Evolutionary conservation across 2,888 invertebrate species (phyloP).

Genomic region (Tachina lurida): DNA sequence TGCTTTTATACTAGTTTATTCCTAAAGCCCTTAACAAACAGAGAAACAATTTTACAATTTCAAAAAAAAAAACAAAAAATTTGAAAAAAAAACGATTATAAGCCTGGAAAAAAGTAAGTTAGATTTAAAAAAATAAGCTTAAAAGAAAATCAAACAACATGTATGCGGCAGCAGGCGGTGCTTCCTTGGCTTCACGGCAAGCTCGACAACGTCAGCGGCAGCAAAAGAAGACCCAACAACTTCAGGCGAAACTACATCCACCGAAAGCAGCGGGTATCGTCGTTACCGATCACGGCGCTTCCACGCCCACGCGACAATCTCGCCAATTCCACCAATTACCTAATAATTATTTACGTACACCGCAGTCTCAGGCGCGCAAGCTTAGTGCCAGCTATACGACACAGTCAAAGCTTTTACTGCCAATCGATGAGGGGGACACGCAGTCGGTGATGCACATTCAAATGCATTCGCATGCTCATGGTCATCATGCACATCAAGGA

Average conservation of each 20-base stretch:
- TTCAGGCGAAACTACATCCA: constrained; percentile 84
- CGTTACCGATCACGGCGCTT: constrained; percentile 77
- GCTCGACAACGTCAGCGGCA: constrained; percentile 87
- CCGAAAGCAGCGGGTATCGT: constrained; percentile 79
- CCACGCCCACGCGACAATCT: constrained; percentile 81
- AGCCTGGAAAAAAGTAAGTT: constrained; percentile 43
- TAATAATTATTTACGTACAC: constrained; percentile 83
- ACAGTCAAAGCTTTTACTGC: constrained; percentile 82
- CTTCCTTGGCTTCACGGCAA: constrained; percentile 92
- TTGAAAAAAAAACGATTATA: neutral
- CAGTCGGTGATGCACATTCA: constrained; percentile 79
- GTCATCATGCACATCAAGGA: constrained; percentile 73
- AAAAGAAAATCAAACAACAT: constrained; percentile 82
- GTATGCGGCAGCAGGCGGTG: constrained; percentile 95
- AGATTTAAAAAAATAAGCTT: constrained; percentile 38
- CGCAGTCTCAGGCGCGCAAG: constrained; percentile 81
- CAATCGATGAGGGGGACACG: constrained; percentile 82
- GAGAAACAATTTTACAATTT: constrained; percentile 31
- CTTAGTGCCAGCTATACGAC: constrained; percentile 82
- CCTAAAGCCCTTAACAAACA: neutral
- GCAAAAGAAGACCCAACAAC: constrained; percentile 83
- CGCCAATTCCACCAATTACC: constrained; percentile 85
- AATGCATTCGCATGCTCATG: constrained; percentile 76
- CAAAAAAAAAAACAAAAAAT: neutral
- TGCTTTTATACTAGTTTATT: constrained; percentile 13